phyloP scores from a whole-genome alignment of 1,140 invertebrate species.

The Rhopalosiphum padi region DNA sequence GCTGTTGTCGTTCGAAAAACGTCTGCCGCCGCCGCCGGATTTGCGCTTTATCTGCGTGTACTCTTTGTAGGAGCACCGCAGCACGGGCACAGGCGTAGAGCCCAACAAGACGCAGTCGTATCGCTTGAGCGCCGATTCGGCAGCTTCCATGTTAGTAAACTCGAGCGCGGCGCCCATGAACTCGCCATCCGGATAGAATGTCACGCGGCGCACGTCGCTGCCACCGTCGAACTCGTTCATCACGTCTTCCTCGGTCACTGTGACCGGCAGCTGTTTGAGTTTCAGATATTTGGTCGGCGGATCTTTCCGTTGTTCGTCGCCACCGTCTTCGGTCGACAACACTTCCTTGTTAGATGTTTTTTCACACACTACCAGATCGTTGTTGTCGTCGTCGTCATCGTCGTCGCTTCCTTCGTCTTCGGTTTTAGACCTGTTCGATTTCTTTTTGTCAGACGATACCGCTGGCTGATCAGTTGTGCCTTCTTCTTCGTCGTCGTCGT shows the following conservation, averaged over 20 bases:
- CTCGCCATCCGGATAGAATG: slow-evolving; percentile 18
- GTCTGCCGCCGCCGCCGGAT: neutral
- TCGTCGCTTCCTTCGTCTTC: neutral
- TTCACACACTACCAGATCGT: neutral
- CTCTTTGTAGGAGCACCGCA: slow-evolving; percentile 29
- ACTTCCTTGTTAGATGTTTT: neutral
- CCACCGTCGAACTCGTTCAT: neutral
- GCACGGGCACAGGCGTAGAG: neutral
- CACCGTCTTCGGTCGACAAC: neutral
- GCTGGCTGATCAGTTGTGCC: neutral
- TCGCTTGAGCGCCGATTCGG: slow-evolving; percentile 11
- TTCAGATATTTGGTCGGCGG: neutral
- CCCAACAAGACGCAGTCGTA: slow-evolving; percentile 39
- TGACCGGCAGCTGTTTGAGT: slow-evolving; percentile 42
- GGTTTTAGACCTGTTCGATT: neutral
- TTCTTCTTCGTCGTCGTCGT: neutral
- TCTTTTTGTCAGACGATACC: neutral
- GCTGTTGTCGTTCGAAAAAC: neutral
- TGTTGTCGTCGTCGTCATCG: neutral
- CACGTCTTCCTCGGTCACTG: slow-evolving; percentile 32
- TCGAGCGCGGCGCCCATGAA: slow-evolving; percentile 24
- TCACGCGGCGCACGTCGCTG: neutral
- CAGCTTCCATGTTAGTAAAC: neutral
- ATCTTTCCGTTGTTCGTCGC: neutral
- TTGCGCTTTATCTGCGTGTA: neutral